phyloP scores from a whole-genome alignment of 92 coral and sea anemone genomes.

The Umimayanthus chanpuru region DNA sequence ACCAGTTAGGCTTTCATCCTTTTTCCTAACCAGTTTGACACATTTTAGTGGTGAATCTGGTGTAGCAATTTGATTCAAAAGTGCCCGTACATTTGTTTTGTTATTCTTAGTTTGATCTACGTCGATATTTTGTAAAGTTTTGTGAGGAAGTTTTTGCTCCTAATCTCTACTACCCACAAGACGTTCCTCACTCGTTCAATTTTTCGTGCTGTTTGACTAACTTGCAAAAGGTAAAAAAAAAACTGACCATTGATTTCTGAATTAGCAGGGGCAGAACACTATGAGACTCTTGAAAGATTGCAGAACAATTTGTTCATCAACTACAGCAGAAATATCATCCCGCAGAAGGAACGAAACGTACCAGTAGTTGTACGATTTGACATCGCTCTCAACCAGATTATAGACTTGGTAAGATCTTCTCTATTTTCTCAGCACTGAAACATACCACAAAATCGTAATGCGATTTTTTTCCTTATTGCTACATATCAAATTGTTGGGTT shows the following conservation, averaged over 20 bases:
- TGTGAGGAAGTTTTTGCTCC: background rate
- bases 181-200: conserved; percentile 43
- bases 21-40: background rate
- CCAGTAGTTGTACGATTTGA: conserved; percentile 79
- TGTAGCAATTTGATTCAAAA: background rate
- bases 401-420: conserved; percentile 77
- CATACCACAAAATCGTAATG: background rate
- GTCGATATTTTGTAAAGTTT: background rate
- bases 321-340: conserved; percentile 85
- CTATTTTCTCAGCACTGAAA: background rate
- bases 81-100: background rate
- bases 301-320: conserved; percentile 67
- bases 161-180: background rate
- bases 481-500: background rate
- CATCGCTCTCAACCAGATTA: conserved; percentile 86
- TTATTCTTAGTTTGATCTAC: background rate
- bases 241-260: conserved; percentile 33
- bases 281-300: conserved; percentile 61
- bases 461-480: background rate
- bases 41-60: background rate
- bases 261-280: conserved; percentile 58
- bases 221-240: background rate
- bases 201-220: conserved; percentile 70
- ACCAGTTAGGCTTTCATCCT: background rate
- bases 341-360: conserved; percentile 67